Base-by-base conservation (phyloP, 2,797 vertebrate genomes). In the Semaprochilodus insignis region DNA sequence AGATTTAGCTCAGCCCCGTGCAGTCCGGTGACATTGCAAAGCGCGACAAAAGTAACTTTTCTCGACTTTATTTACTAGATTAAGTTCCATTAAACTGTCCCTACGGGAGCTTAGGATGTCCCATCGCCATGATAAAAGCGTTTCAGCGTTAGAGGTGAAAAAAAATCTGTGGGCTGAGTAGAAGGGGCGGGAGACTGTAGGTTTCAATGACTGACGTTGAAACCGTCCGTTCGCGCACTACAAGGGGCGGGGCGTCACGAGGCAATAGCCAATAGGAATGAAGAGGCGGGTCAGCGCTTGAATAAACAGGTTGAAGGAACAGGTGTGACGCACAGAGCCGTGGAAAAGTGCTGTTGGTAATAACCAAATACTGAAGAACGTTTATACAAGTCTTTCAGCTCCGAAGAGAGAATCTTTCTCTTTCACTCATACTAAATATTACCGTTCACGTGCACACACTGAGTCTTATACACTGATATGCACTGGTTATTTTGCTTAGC, bases 161-260 rank as follows among this genome's bases (percentile, higher is more conserved):
- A 91, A 70, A 70, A 70, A 90, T 88, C 87, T 80, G 81, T 77
- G 79, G 82, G 77, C 52, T 1, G 59, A 54, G 36, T 48, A 57
- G 48, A 60, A 17, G 25, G 59, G 88, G 83, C 81, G 88, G 72
- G 70, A 17, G 67, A 23, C n/a, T 17, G 69, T 84, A 90, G 89
- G 87, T 88, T 90, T 87, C 19, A 93, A 81, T 88, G 91, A 93
- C 81, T 88, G 91, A 81, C 94, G 80, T 77, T 16, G 8, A 23
- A 0, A 0, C 0, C 36, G 51, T 0, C 92, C 92, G 94, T 85
- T 94, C 0, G 72, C 11, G 82, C 23, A 0, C 0, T 1, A 13
- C 27, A 27, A 0, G 1, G 69, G 91, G 94, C 84, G 91, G 89
- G 8, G 65, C 48, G 31, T 0, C 0, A 2, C 0, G 6, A 54